Evolutionary conservation across 1,140 invertebrate species (phyloP).

Genomic region (Pogonognathellus flavescens): DNA sequence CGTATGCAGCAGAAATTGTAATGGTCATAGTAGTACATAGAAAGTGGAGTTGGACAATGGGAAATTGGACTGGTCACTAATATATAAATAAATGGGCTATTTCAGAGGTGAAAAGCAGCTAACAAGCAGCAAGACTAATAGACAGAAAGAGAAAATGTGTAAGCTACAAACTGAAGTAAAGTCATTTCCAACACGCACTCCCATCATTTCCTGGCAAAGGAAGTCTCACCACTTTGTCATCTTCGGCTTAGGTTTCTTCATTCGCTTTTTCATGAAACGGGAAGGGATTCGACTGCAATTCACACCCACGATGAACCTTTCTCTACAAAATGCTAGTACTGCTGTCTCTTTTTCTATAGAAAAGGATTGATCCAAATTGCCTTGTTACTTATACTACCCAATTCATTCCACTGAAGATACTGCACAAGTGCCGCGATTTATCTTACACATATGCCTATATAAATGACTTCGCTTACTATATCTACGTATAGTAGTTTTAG

Average conservation of each 20-base stretch:
- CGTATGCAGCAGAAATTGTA: too few species aligned
- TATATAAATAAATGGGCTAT: neutral
- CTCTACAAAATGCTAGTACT: neutral
- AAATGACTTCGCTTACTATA: too few species aligned
- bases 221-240: constrained; percentile 49
- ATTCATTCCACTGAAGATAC: too few species aligned
- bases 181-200: constrained; percentile 34
- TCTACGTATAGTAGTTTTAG: too few species aligned
- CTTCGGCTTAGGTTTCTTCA: constrained; percentile 4
- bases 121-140: constrained; percentile 20
- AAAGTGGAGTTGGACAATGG: too few species aligned
- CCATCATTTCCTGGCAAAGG: constrained; percentile 48
- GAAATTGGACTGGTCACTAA: neutral
- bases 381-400: too few species aligned
- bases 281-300: constrained; percentile 6
- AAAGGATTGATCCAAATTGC: too few species aligned
- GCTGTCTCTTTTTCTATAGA: too few species aligned
- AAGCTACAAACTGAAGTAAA: neutral
- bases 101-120: neutral
- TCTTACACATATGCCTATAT: too few species aligned
- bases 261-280: neutral
- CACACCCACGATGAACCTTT: constrained; percentile 14
- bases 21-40: too few species aligned
- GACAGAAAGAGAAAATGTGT: neutral
- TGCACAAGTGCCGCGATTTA: too few species aligned